phyloP scores from a whole-genome alignment of 1,140 invertebrate genomes.

The Drosophila tristis region DNA sequence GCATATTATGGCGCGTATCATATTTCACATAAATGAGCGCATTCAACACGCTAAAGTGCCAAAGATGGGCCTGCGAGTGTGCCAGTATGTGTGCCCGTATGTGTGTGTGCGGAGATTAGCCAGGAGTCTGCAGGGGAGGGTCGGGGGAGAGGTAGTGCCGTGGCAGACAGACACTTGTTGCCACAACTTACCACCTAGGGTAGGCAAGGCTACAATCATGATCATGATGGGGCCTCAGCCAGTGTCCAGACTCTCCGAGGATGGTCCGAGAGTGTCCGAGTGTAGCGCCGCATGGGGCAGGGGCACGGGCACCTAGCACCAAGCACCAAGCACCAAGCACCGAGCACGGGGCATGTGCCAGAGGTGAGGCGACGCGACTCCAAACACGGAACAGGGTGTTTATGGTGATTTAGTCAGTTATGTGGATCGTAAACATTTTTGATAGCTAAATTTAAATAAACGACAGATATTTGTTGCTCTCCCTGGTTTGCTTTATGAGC shows the following conservation, averaged over 20 bases:
- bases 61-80: conserved; percentile 59
- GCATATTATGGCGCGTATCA: conserved; percentile 79
- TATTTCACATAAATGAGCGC: conserved; percentile 83
- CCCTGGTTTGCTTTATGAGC: conserved; percentile 50
- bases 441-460: conserved; percentile 84
- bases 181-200: conserved; percentile 80
- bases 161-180: conserved; percentile 71
- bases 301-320: too few relatives aligned
- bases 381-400: conserved; percentile 81
- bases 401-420: conserved; percentile 84
- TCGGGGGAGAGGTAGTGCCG: conserved; percentile 22
- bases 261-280: conserved; percentile 33
- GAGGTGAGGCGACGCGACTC: conserved; percentile 37
- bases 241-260: conserved; percentile 7
- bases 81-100: neutral
- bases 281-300: conserved; percentile 75
- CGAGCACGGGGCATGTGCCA: neutral
- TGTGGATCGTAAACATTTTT: conserved; percentile 84
- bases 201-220: conserved; percentile 51
- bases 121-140: conserved; percentile 1
- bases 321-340: too few relatives aligned
- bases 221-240: conserved; percentile 33
- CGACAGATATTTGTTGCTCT: conserved; percentile 82
- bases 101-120: neutral
- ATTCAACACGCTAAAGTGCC: conserved; percentile 81